Percentiles rank a stretch among this genome's conserved stretches.
phyloP scores from a whole-genome alignment of 2,797 vertebrate genomes.

The Gallinago nigripennis region DNA sequence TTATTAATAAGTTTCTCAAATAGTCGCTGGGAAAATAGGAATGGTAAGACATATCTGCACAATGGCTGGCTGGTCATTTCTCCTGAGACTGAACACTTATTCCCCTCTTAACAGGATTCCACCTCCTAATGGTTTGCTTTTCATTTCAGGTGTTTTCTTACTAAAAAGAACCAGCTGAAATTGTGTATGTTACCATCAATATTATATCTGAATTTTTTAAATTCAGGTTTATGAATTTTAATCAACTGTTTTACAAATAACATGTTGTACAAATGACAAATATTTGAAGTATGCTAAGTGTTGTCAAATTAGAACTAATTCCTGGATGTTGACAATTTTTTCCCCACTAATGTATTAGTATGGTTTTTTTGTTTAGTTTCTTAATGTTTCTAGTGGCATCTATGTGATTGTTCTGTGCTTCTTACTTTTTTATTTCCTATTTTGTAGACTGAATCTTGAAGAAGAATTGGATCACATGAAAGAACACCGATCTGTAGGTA shows the following conservation, averaged over 20 bases:
- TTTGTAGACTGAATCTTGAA: constrained; percentile 81
- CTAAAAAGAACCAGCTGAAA: not conserved
- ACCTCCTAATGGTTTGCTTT: not conserved
- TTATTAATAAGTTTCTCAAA: not conserved
- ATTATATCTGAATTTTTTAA: not conserved
- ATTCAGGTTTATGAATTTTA: not conserved
- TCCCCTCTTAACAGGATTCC: not conserved
- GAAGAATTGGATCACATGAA: constrained; percentile 87
- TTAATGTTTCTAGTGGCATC: not conserved
- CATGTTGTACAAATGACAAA: not conserved
- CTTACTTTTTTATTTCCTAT: constrained; percentile 13
- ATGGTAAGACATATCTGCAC: not conserved
- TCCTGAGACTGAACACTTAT: not conserved
- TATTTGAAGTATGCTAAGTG: not conserved
- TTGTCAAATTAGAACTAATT: not conserved
- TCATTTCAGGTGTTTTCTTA: not conserved
- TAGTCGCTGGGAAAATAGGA: not conserved
- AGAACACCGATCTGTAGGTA: constrained; percentile 79
- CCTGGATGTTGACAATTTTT: not conserved
- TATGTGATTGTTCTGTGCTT: not conserved
- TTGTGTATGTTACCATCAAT: not conserved
- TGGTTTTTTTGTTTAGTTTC: not conserved
- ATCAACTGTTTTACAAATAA: not conserved
- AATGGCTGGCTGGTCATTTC: not conserved
- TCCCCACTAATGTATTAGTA: not conserved